phyloP scores from a whole-genome alignment of 2,888 invertebrate genomes.

The Tanytarsus gracilentus region DNA sequence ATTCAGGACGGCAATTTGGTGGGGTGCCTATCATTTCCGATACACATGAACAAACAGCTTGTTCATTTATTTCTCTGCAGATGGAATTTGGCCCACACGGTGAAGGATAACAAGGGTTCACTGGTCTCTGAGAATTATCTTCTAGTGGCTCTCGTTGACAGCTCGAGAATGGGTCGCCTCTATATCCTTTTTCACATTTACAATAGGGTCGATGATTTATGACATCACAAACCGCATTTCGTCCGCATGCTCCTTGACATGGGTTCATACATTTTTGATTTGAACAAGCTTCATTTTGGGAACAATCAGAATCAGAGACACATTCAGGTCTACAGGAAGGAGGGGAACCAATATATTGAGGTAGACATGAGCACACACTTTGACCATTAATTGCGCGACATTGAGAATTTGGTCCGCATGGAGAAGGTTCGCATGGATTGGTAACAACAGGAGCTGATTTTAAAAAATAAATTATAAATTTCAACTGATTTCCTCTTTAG shows the following conservation, averaged over 20 bases:
- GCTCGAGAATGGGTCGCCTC: slow-evolving; percentile 66
- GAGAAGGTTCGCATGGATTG: not conserved
- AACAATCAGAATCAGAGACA: slow-evolving; percentile 48
- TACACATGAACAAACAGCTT: slow-evolving; percentile 61
- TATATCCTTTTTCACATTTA: slow-evolving; percentile 53
- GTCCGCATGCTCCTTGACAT: slow-evolving; percentile 66
- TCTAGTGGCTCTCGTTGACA: slow-evolving; percentile 50
- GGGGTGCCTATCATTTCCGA: slow-evolving; percentile 55
- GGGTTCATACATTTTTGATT: slow-evolving; percentile 65
- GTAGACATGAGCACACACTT: slow-evolving; percentile 51
- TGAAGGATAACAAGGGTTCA: slow-evolving; percentile 53
- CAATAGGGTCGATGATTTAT: slow-evolving; percentile 62
- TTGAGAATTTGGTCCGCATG: slow-evolving; percentile 71
- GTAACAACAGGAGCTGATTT: slow-evolving; percentile 33
- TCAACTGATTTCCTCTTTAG: not conserved
- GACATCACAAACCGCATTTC: slow-evolving; percentile 59
- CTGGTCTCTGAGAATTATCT: not conserved
- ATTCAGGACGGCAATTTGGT: slow-evolving; percentile 68
- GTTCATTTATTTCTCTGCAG: slow-evolving; percentile 51
- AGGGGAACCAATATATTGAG: slow-evolving; percentile 51
- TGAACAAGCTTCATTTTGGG: slow-evolving; percentile 53
- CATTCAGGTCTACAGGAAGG: slow-evolving; percentile 53
- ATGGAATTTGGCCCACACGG: slow-evolving; percentile 60
- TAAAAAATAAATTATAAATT: too few species aligned
- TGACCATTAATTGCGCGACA: slow-evolving; percentile 55